Base-by-base conservation (phyloP, 2,797 vertebrate species). In the Pangasius macronema region DNA sequence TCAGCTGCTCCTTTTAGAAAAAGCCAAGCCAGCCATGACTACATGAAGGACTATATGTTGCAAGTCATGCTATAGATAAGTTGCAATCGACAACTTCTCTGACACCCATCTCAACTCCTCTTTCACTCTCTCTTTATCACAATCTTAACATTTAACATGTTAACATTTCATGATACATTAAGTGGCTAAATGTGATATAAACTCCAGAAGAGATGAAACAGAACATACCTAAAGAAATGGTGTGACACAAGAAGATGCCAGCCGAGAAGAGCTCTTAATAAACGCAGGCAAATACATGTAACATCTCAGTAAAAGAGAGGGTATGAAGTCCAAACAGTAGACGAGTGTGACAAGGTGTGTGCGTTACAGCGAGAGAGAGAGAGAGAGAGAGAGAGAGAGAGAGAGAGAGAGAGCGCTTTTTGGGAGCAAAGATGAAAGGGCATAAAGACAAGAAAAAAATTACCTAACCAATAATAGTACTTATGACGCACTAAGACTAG, bases 251-350 rank as follows among this genome's bases (percentile, higher is more conserved):
- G 42, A 24, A 42, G 75, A 39, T 57, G 84, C 72, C 80, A 81
- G 87, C 82, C 87, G 42, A 82, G 73, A 83, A 87, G 75, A 42
- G 86, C 55, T 88, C 91, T 89, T 88, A 82, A 70, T 80, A 90
- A 87, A 85, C 39, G 83, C 86, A 93, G 89, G 5, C 22, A 86
- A 70, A 91, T 87, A 91, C 89, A 92, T 91, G 82, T 87, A 92
- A 79, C 18, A 84, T 86, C 77, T 93, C 90, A 94, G 93, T 91
- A 91, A 94, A 91, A 70, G 1, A 88, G 68, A 91, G 80, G 61
- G 94, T 93, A 90, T 94, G 92, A 95, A 96, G 95, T 96, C 94
- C 95, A 92, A 91, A 91, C 72, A 20, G 77, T 70, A 89, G 86
- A 85, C 89, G 79, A 87, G 80, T 87, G 85, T 83, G 53, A 70